phyloP scores from a whole-genome alignment of 2,888 invertebrate genomes.

The Allolobophora icterica region DNA sequence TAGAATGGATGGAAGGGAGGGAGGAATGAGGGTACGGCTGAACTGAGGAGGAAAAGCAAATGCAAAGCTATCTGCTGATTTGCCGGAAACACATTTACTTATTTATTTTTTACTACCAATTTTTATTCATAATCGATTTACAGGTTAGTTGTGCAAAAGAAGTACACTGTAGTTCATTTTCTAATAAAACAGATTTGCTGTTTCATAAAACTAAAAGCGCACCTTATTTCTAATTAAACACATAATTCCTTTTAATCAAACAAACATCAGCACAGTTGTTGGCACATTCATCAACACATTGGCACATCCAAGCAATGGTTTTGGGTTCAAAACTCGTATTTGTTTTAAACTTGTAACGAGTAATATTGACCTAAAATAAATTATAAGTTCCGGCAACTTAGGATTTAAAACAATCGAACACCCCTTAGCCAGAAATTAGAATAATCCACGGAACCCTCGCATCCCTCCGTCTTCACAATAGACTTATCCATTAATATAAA shows the following conservation, averaged over 20 bases:
- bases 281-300: not conserved
- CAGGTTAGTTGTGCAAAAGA: not conserved
- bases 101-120: not conserved
- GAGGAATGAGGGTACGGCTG: too few relatives aligned
- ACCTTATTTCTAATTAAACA: not conserved
- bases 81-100: not conserved
- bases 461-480: not conserved
- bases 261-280: not conserved
- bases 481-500: not conserved
- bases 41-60: too few relatives aligned
- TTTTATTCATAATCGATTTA: not conserved
- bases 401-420: not conserved
- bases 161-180: not conserved
- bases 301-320: not conserved
- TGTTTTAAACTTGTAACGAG: not conserved
- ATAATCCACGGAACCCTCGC: not conserved
- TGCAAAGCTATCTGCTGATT: too few relatives aligned
- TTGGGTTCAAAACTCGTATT: not conserved
- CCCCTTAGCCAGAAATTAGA: not conserved
- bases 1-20: too few relatives aligned
- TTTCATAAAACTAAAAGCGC: not conserved
- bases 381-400: not conserved
- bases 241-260: not conserved
- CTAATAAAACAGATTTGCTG: not conserved
- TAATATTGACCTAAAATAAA: not conserved